Conservation (phyloP, 2,113 vertebrate species). For the Caloenas nicobarica region DNA sequence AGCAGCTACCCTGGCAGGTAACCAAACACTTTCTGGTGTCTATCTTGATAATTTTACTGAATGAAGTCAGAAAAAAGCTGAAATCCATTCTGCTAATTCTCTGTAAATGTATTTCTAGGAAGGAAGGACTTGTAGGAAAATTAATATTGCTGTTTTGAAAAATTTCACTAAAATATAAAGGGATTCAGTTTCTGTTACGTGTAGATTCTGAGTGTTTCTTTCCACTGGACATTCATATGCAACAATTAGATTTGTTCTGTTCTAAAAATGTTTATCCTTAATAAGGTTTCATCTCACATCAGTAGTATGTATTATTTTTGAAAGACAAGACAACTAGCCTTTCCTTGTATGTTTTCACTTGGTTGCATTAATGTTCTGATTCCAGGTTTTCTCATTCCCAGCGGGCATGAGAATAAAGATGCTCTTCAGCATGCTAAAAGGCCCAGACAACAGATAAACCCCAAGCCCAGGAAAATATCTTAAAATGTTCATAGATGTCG, state of each 20-base stretch:
- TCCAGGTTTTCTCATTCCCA: neutral
- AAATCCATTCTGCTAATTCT: neutral
- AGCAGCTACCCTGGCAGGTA: conserved; percentile 94
- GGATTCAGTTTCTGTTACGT: neutral
- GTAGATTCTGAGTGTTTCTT: neutral
- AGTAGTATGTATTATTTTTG: neutral
- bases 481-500: accelerated
- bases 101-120: neutral
- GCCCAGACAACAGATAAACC: neutral
- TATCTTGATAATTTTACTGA: neutral
- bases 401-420: neutral
- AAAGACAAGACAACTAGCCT: neutral
- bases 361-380: neutral
- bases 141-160: neutral
- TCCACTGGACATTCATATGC: neutral
- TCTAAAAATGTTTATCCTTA: neutral
- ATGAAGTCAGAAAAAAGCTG: neutral
- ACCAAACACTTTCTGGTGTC: neutral
- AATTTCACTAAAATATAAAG: neutral
- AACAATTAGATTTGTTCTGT: neutral
- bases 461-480: neutral
- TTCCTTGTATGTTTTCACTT: neutral
- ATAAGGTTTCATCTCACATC: neutral
- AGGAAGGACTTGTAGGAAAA: neutral
- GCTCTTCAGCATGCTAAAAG: neutral